Base-by-base conservation (phyloP, 1,140 invertebrate species). In the Cydia amplana region DNA sequence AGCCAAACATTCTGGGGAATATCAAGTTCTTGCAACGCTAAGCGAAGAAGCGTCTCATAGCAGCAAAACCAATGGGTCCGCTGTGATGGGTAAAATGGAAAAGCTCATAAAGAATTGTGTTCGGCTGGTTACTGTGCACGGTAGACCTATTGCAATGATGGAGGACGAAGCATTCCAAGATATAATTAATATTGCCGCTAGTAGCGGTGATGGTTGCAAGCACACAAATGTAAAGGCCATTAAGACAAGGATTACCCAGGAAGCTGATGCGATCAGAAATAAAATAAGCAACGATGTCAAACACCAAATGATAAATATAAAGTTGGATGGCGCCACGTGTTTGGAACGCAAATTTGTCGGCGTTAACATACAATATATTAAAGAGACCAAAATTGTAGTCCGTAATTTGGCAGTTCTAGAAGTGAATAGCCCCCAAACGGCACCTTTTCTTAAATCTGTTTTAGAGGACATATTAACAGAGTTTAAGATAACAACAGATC, bases 161-260 rank as follows among this genome's bases (percentile, higher is more conserved):
- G 64, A 67, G 20, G 64, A 67, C 64, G 64, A 67, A 25, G 64
- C 64, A 5, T 67, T 67, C 23, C 64, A 67, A 67, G 28, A 67
- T 4, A 25, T 67, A 28, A 14, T 67, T 16, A 67, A 67, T 7
- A 28, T 67, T 14, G 64, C 64, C 7, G 23, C 23, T 10, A 36
- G 16, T 25, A 3, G 7, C 64, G 20, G 7, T 25, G 14, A 16
- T 23, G 12, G 12, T 7, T 7, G 23, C 64, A 23, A n/a, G 16
- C n/a, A 63, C 7, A 63, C 16, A n/a, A 63, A 63, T n/a, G 16
- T 63, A 2, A 63, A 63, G 16, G 5, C 64, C 9, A 67, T 36
- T 10, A 67, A 67, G 23, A 6, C 9, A 12, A 25, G 6, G 20
- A 67, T 67, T 12, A 25, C 64, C 5, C 5, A 25, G 23, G 20